These are phyloP conservation scores for Eilema caniola DNA, from an alignment of 2,888 invertebrate species.

Conservation along the genomic window DNA sequence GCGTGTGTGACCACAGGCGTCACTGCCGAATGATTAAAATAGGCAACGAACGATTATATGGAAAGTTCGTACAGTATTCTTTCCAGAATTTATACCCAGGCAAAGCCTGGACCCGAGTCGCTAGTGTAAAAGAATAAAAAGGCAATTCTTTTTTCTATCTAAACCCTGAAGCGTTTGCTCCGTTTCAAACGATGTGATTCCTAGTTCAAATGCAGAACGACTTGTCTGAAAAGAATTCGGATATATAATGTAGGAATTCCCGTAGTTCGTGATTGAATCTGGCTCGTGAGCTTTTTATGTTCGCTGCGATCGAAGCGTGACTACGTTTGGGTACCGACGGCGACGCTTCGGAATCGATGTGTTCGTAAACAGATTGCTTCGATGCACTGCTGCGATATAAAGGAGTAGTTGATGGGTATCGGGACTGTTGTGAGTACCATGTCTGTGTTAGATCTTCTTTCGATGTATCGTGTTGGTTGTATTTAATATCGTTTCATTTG, in stretches of 20 bases:
- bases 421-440: background rate
- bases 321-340: slow-evolving; percentile 15
- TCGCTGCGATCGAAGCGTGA: slow-evolving; percentile 15
- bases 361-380: slow-evolving; percentile 7
- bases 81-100: background rate
- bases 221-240: slow-evolving; percentile 13
- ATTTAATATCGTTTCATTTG: too few relatives aligned
- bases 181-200: slow-evolving; percentile 13
- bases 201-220: slow-evolving; percentile 6
- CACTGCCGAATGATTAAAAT: too few relatives aligned
- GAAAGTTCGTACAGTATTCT: background rate
- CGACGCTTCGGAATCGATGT: slow-evolving; percentile 14
- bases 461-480: background rate
- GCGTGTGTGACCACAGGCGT: too few relatives aligned
- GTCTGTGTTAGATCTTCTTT: background rate
- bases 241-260: slow-evolving; percentile 12
- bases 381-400: slow-evolving; percentile 15
- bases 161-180: background rate
- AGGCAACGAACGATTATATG: too few relatives aligned
- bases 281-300: slow-evolving; percentile 22
- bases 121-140: background rate
- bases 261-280: slow-evolving; percentile 22
- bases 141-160: background rate
- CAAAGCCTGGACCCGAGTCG: too few relatives aligned
- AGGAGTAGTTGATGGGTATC: background rate